phyloP scores from a whole-genome alignment of 2,888 invertebrate genomes.

The Lepeophtheirus nordmannii region DNA sequence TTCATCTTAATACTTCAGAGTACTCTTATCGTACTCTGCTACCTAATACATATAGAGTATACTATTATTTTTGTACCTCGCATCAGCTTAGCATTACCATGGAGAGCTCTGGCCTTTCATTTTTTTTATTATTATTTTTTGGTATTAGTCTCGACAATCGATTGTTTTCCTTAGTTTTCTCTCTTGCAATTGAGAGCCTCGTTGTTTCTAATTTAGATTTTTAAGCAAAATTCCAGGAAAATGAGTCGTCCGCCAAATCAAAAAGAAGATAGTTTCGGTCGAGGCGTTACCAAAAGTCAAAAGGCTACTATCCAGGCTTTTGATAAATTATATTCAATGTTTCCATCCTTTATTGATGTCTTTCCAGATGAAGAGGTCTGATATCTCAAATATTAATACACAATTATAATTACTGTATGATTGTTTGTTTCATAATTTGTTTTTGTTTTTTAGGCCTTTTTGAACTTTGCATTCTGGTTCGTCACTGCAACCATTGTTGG shows the following conservation, averaged over 20 bases:
- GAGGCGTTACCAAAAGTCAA: conserved; percentile 19
- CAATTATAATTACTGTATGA: not conserved
- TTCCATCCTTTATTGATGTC: conserved; percentile 24
- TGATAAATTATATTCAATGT: conserved; percentile 23
- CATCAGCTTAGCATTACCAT: not conserved
- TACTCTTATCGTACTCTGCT: too few relatives aligned
- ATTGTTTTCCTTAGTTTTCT: not conserved
- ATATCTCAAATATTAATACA: not conserved
- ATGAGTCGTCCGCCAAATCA: not conserved
- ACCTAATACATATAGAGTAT: too few relatives aligned
- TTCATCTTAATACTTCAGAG: too few relatives aligned
- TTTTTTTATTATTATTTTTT: not conserved
- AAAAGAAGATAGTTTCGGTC: conserved; percentile 14
- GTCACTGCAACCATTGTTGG: conserved; percentile 17
- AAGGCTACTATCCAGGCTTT: conserved; percentile 24
- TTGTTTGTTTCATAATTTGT: not conserved
- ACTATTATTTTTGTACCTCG: too few relatives aligned
- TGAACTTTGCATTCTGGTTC: conserved; percentile 24
- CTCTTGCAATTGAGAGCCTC: not conserved
- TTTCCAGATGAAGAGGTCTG: conserved; percentile 23
- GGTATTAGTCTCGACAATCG: not conserved
- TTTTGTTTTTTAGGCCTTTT: conserved; percentile 17
- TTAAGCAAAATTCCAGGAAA: not conserved
- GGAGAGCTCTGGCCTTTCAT: conserved; percentile 1
- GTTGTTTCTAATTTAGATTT: not conserved